These are phyloP conservation scores for Syrphus vitripennis DNA, from an alignment of 2,888 invertebrate species.

Conservation along the genomic window DNA sequence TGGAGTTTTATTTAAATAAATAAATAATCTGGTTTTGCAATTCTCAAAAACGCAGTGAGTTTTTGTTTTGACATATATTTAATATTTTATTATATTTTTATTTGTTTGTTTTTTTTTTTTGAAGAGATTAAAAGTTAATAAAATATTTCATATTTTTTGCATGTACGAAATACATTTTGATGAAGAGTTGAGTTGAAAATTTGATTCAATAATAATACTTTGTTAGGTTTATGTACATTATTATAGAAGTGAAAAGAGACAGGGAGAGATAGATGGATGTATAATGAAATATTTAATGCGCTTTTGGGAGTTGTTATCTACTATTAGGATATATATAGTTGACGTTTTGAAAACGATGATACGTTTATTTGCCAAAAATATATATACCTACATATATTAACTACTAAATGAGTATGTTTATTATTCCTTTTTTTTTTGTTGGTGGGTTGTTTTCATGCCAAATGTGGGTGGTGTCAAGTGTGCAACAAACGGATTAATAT, in stretches of 20 bases:
- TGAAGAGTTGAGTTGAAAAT: constrained; percentile 26
- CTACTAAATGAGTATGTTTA: background rate
- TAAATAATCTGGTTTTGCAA: constrained; percentile 80
- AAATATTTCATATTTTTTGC: constrained; percentile 18
- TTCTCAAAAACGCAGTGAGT: constrained; percentile 80
- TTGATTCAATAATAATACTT: background rate
- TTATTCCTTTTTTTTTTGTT: background rate
- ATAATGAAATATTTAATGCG: background rate
- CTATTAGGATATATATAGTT: background rate
- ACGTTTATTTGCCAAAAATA: background rate
- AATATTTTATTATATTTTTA: background rate
- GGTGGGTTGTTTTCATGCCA: background rate
- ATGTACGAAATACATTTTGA: constrained; percentile 21
- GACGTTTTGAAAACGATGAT: background rate
- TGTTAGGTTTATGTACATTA: background rate
- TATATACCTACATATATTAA: too few relatives aligned
- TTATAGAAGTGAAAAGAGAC: background rate
- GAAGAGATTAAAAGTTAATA: constrained; percentile 27
- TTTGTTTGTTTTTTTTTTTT: background rate
- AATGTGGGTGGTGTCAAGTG: background rate
- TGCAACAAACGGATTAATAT: background rate
- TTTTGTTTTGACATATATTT: constrained; percentile 22
- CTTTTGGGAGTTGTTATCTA: background rate
- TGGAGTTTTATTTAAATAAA: constrained; percentile 61
- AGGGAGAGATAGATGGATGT: background rate